Conservation (phyloP, 2,797 vertebrate species). For the Vireo griseus region DNA sequence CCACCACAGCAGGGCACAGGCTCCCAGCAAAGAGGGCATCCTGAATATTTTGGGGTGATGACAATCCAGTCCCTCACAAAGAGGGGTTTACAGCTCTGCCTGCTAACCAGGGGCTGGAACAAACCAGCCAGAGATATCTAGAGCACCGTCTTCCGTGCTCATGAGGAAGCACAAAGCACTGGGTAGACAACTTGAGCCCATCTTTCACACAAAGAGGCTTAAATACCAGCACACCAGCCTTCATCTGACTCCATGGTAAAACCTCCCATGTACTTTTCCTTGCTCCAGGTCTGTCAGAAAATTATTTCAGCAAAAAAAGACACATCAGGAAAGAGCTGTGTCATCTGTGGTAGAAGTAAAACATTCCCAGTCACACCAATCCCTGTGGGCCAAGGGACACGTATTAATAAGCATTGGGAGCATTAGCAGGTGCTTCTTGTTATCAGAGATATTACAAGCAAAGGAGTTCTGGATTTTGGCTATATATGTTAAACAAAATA, state of each 20-base stretch:
- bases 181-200: background rate
- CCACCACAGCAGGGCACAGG: accelerated
- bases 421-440: background rate
- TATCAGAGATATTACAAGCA: background rate
- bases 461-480: background rate
- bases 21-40: background rate
- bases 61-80: background rate
- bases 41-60: background rate
- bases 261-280: background rate
- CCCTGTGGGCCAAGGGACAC: background rate
- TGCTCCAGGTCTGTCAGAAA: background rate
- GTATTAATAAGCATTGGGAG: background rate
- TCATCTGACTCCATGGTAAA: background rate
- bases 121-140: background rate
- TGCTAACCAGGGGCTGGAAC: background rate
- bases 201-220: accelerated
- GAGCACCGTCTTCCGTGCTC: accelerated
- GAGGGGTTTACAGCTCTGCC: background rate
- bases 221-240: background rate
- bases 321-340: background rate
- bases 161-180: accelerated
- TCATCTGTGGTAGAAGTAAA: background rate
- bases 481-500: background rate
- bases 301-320: background rate
- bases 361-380: accelerated